Conservation (phyloP, 2,888 invertebrate species). For the Hesperia comma region DNA sequence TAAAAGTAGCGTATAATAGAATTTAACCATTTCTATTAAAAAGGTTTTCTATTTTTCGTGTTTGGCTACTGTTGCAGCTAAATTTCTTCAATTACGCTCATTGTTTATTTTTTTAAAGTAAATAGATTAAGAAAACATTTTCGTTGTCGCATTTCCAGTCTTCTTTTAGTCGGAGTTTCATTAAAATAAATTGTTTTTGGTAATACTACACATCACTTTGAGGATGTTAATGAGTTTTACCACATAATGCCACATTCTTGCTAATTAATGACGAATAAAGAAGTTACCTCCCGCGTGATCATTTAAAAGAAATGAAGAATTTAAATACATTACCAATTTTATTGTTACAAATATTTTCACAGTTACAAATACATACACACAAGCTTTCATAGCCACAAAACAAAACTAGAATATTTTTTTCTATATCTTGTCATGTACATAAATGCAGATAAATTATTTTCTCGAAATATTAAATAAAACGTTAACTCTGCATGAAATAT, state of each 20-base stretch:
- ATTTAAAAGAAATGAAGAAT: no score
- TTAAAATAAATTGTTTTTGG: not conserved
- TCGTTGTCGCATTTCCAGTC: not conserved
- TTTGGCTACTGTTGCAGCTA: not conserved
- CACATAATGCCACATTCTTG: not conserved
- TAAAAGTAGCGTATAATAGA: conserved; percentile 21
- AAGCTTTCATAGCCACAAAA: no score
- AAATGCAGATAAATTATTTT: no score
- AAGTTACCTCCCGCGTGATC: no score
- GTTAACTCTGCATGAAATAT: no score
- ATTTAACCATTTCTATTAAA: conserved; percentile 22
- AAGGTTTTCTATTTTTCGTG: conserved; percentile 8
- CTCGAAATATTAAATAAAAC: no score
- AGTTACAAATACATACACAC: no score
- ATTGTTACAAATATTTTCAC: no score
- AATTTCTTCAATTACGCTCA: conserved; percentile 2
- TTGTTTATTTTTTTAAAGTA: conserved; percentile 9
- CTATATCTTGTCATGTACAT: no score
- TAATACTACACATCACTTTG: not conserved
- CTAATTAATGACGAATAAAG: no score
- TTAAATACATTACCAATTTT: no score
- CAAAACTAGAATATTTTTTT: no score
- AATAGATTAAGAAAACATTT: not conserved
- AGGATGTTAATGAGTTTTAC: not conserved
- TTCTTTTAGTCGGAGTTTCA: not conserved